Percentiles rank a stretch among this genome's conserved stretches.
Evolutionary conservation across 2,113 vertebrate species (phyloP).

Genomic region (Aegotheles bennettii): DNA sequence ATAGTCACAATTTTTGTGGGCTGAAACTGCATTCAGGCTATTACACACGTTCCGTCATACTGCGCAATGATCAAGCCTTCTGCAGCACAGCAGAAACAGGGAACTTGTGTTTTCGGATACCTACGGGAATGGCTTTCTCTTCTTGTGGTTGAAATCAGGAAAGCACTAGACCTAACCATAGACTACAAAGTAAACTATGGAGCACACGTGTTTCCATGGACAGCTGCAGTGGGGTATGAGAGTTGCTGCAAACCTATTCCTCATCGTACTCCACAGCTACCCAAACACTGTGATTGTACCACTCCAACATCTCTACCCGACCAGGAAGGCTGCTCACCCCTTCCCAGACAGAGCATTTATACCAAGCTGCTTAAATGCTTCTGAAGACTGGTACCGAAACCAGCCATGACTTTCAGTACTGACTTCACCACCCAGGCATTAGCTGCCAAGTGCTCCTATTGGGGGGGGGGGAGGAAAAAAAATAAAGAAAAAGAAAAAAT

Average conservation of each 20-base stretch:
- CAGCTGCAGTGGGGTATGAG: background rate
- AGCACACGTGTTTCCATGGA: accelerated
- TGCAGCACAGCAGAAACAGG: background rate
- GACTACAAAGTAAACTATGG: background rate
- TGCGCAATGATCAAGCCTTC: accelerated
- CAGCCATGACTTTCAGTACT: background rate
- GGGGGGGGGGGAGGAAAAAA: too few species aligned
- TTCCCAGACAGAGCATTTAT: background rate
- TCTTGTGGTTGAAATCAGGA: background rate
- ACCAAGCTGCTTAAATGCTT: background rate
- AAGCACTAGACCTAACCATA: background rate
- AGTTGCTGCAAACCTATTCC: background rate
- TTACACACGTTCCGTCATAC: background rate
- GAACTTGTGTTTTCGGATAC: background rate
- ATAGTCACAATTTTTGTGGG: background rate
- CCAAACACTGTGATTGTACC: background rate
- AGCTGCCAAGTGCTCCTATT: accelerated
- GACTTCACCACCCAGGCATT: background rate
- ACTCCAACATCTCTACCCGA: background rate
- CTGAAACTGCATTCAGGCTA: background rate
- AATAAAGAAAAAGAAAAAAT: too few species aligned
- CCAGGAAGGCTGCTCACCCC: background rate
- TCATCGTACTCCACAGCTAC: background rate
- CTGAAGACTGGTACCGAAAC: background rate
- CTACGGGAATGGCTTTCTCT: background rate